Conservation (phyloP, 1,140 invertebrate species). For the Marisa cornuarietis region DNA sequence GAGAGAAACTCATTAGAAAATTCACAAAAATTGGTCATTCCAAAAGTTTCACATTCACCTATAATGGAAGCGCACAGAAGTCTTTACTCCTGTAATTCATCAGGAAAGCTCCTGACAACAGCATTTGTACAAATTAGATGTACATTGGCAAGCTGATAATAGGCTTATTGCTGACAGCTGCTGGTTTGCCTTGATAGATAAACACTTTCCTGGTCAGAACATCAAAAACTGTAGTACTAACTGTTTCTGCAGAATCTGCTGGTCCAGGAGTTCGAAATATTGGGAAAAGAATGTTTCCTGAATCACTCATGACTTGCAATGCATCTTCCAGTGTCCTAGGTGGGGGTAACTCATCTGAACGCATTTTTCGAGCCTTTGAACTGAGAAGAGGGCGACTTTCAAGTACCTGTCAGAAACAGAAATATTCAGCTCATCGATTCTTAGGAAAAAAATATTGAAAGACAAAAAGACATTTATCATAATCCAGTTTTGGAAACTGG, state of each 20-base stretch:
- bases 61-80: no score
- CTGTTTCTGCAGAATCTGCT: conserved; percentile 15
- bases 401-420: neutral
- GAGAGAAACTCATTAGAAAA: no score
- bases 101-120: no score
- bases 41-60: no score
- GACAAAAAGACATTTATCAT: no score
- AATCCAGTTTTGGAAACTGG: no score
- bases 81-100: no score
- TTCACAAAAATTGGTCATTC: no score
- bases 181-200: conserved; percentile 20
- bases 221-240: conserved; percentile 23
- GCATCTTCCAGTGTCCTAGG: conserved; percentile 8
- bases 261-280: conserved; percentile 25
- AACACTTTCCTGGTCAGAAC: conserved; percentile 19
- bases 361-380: conserved; percentile 2
- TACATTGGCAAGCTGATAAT: conserved; percentile 14
- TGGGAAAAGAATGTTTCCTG: neutral
- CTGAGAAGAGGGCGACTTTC: conserved; percentile 9
- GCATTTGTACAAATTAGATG: neutral
- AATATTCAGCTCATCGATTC: no score
- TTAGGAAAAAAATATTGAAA: no score
- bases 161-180: neutral
- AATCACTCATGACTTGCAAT: conserved; percentile 11
- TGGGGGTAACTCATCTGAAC: conserved; percentile 6